phyloP scores from a whole-genome alignment of 1,140 invertebrate genomes.

The Scaptomyza pallida region DNA sequence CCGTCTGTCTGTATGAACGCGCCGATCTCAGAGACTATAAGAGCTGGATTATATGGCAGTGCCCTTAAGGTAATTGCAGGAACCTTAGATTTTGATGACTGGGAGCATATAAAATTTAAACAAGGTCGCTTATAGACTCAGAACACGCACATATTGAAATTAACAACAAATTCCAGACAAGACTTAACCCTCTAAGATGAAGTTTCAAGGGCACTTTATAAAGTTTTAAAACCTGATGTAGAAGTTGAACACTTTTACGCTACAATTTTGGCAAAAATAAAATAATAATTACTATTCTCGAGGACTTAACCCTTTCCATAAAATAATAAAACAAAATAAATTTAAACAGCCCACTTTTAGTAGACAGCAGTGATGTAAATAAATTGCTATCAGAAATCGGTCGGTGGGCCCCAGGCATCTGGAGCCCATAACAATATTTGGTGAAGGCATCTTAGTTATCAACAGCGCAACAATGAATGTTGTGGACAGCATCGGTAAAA shows the following conservation, averaged over 20 bases:
- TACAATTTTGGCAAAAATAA: conserved; percentile 8
- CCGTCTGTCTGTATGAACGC: no score
- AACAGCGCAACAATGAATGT: conserved; percentile 16
- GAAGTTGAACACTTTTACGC: no score
- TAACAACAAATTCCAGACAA: conserved; percentile 20
- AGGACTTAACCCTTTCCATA: conserved; percentile 15
- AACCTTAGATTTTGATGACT: no score
- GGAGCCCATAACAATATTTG: conserved; percentile 2
- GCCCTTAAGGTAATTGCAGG: no score
- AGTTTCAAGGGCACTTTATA: background rate
- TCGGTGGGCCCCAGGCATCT: conserved; percentile 24
- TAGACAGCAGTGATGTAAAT: conserved; percentile 14
- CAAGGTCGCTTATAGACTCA: background rate
- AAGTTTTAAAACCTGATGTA: conserved; percentile 12
- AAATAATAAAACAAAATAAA: conserved; percentile 21
- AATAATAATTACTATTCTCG: background rate
- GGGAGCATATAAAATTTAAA: no score
- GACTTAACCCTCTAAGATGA: no score
- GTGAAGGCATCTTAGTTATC: conserved; percentile 7
- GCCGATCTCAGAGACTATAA: no score
- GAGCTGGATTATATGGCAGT: no score
- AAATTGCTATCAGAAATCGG: no score
- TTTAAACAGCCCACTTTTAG: background rate
- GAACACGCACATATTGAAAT: conserved; percentile 10
- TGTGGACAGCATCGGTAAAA: conserved; percentile 8